Evolutionary conservation across 2,888 invertebrate species (phyloP), one percentile per base, ranked within the genome.

Genomic region (Morpho achilles): DNA sequence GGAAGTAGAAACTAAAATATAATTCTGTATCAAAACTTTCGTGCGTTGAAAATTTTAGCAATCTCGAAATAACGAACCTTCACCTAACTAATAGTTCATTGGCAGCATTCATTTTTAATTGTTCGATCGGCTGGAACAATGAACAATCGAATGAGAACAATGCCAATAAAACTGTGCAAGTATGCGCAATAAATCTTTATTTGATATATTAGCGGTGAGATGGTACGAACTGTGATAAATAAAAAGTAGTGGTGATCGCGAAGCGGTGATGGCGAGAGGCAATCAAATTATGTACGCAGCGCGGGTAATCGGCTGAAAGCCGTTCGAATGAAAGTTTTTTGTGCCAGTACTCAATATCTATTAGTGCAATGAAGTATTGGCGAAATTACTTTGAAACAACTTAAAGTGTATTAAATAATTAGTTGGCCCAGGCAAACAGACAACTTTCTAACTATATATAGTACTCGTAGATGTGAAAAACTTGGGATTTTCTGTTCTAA

Each of bases 271-370:
- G 84, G 84, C 79, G 77, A 79, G 78, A 76, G 79, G 83, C 86
- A 87, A 87, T 88, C 87, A 87, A 88, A 89, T 89, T 87, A 87
- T 82, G 81, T 79, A 78, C 75, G 79, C 80, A 82, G 48, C 85
- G 23, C 85, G 81, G 77, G 82, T 87, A 87, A 88, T 87, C 87
- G 85, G 79, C 85, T 85, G 84, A 87, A 85, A 85, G 86, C 86
- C 82, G 83, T 76, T 82, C 80, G 83, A 79, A 80, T 75, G 77
- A 75, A 74, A 75, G 81, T 81, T 83, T 82, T 81, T 82, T 80
- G 80, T 77, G 76, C 71, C 77, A 77, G 64, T 69, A 62, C 71
- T 69, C 23, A 16, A 10, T 32, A 32, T 32, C 32, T 45, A 16
- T 52, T 45, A 42, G 6, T 22, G 41, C 50, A 50, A 42, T 50